Evolutionary conservation across 2,113 vertebrate genomes (phyloP), one percentile per base, ranked within the genome.

Genomic region (Macrotus californicus): DNA sequence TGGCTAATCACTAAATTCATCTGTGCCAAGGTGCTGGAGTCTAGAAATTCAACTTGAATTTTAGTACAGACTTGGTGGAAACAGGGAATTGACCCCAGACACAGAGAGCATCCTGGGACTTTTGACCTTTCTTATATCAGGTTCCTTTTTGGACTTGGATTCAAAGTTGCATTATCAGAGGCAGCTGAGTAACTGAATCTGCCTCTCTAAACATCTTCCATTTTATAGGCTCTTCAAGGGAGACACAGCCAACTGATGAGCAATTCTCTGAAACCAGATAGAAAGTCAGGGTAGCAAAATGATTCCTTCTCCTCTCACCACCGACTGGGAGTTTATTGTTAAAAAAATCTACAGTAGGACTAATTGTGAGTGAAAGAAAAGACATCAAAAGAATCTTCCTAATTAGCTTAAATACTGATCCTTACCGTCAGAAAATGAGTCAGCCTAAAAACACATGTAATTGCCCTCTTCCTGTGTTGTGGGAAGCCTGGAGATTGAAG

Each of bases 331-430:
- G 70, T 95, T 96, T 89, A 85, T 93, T 88, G 36, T 34, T 4
- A 41, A 10, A 39, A 72, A 69, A 83, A 84, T 13, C 34, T 67
- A 89, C 11, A 72, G 19, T 54, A 93, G 69, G 81, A 95, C 39
- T 96, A 96, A 97, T 94, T 94, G 77, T 94, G 90, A 96, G 77
- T 92, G 82, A 97, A 96, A 94, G 95, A 94, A 91, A 96, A 94
- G 64, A 89, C 95, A 95, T 97, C 92, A 97, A 97, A 97, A 96
- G 86, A 92, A 91, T 95, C 91, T 94, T 73, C 66, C 69, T 97
- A 97, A 97, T 97, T 96, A 96, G 18, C 77, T 96, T 97, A 97
- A 96, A 91, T 94, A 93, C 81, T 80, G 94, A 97, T 97, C 4
- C 2, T 96, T 97, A 93, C 88, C 77, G 91, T 90, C 73, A 96